Evolutionary conservation across 2,113 vertebrate genomes (phyloP).

Genomic region (Glareola pratincola): DNA sequence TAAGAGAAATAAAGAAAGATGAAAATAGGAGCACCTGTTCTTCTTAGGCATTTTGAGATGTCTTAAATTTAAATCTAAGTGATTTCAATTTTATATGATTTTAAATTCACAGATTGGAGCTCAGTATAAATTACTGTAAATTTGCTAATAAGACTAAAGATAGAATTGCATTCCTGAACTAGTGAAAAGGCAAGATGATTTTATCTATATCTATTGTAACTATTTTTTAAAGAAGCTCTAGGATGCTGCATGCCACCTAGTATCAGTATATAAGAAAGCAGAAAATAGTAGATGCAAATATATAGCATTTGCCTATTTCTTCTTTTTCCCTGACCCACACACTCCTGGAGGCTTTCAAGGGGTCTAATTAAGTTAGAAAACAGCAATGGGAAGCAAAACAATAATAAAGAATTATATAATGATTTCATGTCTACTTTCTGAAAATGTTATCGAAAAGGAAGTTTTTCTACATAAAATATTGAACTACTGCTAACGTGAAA

Average conservation of each 20-base stretch:
- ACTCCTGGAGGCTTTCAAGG: neutral
- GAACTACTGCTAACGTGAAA: neutral
- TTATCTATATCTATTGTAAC: neutral
- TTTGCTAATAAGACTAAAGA: neutral
- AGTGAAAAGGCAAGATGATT: neutral
- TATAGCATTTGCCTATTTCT: neutral
- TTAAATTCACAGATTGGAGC: neutral
- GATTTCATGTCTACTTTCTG: neutral
- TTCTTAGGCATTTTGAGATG: neutral
- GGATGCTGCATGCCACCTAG: neutral
- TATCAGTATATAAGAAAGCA: neutral
- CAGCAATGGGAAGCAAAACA: neutral
- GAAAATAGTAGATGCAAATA: neutral
- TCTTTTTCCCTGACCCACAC: neutral
- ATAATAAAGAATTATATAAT: neutral
- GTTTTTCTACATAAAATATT: neutral
- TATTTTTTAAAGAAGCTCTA: neutral
- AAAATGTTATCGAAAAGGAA: neutral
- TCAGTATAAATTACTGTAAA: neutral
- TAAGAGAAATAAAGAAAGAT: neutral
- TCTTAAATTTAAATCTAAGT: neutral
- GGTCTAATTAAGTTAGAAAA: neutral
- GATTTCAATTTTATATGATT: neutral
- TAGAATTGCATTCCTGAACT: neutral
- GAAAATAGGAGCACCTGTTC: neutral